Conservation (phyloP, 2,797 vertebrate genomes). For the Spinus olivaceus region DNA sequence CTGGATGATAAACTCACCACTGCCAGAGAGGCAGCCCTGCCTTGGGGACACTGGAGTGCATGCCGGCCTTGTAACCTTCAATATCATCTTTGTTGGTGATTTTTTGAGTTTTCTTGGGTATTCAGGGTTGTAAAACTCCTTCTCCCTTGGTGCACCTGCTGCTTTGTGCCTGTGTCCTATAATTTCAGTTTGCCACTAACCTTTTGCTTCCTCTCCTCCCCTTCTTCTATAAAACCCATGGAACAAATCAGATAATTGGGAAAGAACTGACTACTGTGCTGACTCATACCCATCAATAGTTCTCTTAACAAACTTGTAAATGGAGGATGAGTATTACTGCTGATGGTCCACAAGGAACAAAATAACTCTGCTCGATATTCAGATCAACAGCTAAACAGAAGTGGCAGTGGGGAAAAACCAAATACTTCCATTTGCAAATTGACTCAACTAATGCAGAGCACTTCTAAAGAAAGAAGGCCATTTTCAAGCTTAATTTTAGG, state of each 20-base stretch:
- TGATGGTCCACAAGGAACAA: neutral
- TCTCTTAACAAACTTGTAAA: neutral
- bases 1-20: neutral
- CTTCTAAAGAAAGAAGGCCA: neutral
- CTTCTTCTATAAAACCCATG: neutral
- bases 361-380: neutral
- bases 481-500: neutral
- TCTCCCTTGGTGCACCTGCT: neutral
- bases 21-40: neutral
- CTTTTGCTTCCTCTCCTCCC: neutral
- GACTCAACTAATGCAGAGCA: neutral
- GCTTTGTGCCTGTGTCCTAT: neutral
- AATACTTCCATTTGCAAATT: neutral
- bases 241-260: neutral
- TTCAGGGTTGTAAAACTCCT: neutral
- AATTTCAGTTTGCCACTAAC: neutral
- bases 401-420: neutral
- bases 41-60: neutral
- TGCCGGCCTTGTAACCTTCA: neutral
- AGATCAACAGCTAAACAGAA: neutral
- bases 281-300: neutral
- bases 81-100: neutral
- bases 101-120: neutral
- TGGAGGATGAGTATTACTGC: neutral
- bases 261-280: neutral